phyloP scores from a whole-genome alignment of 2,797 vertebrate genomes.

The Danio albolineatus region DNA sequence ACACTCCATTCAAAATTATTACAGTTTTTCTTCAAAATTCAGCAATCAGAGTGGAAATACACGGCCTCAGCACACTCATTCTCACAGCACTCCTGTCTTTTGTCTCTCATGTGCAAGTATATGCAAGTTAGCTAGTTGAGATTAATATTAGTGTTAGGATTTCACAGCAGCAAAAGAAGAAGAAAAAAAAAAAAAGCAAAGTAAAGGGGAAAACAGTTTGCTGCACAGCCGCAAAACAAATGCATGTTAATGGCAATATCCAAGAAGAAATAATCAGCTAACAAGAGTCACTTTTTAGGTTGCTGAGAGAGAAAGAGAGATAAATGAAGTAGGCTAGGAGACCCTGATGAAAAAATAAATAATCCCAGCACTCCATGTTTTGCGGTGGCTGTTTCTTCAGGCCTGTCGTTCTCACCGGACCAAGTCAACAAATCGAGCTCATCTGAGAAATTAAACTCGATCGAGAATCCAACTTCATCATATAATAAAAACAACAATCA shows the following conservation, averaged over 20 bases:
- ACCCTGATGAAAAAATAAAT: slow-evolving; percentile 54
- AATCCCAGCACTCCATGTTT: slow-evolving; percentile 43
- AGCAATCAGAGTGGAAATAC: slow-evolving; percentile 86
- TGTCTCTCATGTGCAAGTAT: slow-evolving; percentile 92
- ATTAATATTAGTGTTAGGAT: slow-evolving; percentile 94
- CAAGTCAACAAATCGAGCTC: slow-evolving; percentile 55
- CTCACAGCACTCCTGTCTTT: slow-evolving; percentile 84
- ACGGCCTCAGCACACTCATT: slow-evolving; percentile 84
- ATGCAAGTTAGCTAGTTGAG: slow-evolving; percentile 93
- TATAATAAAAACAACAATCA: slow-evolving; percentile 82
- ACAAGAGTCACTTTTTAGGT: slow-evolving; percentile 62
- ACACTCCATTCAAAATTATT: slow-evolving; percentile 85
- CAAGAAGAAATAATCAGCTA: slow-evolving; percentile 74
- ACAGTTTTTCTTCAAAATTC: slow-evolving; percentile 76
- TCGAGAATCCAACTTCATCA: slow-evolving; percentile 70
- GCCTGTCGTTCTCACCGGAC: slow-evolving; percentile 61
- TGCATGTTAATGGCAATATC: slow-evolving; percentile 70
- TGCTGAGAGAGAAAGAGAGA: slow-evolving; percentile 58
- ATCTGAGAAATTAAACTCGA: slow-evolving; percentile 59
- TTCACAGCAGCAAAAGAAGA: slow-evolving; percentile 83
- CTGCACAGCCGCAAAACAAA: slow-evolving; percentile 73
- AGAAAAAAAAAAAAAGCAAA: not conserved
- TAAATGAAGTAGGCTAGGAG: slow-evolving; percentile 21
- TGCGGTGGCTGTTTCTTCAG: slow-evolving; percentile 23
- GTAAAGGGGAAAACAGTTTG: slow-evolving; percentile 63